Evolutionary conservation across 1,140 invertebrate genomes (phyloP), one percentile per base, ranked within the genome.

Genomic region (Steinernema feltiae): DNA sequence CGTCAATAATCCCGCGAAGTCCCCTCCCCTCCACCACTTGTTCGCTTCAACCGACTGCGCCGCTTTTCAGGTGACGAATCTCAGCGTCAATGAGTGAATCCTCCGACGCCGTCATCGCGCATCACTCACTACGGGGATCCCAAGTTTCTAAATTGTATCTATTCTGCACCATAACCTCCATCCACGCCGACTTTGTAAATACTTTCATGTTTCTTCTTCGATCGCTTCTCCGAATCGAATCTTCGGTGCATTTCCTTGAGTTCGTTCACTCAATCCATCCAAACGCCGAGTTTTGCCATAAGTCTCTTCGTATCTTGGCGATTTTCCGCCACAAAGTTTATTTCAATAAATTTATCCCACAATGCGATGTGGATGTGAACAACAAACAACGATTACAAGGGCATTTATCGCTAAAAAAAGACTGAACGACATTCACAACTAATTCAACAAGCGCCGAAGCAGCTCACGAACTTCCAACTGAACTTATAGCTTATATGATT

Each of bases 31-130:
- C 7, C 18, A 41, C 24, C 7, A n/a, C n/a, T 21, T 27, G 7
- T 63, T 27, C 24, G 12, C 12, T 27, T 3, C 12, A 63, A n/a
- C 24, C 53, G 53, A 63, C 53, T 63, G 35, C 53, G 53, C 24
- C 53, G 24, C 53, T 63, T 63, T 63, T 63, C 53, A 63, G 53
- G 53, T 63, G 53, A 63, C 53, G 24, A 63, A 63, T 63, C 53
- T 63, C 53, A 63, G 53, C 53, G 53, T 63, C 53, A 63, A 63
- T 21, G 53, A 63, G 53, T 63, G 53, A 63, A 17, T 21, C 35
- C 7, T 27, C 53, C 53, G 53, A 63, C 53, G 53, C 53, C 53
- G 53, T 63, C 53, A 41, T 63, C 15, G 24, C 53, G 53, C 53
- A n/a, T 21, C 24, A 63, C 53, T 63, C 24, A 63, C 53, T 63